Evolutionary conservation across 2,797 vertebrate species (phyloP), one percentile per base, ranked within the genome.

Genomic region (Poecilia picta): DNA sequence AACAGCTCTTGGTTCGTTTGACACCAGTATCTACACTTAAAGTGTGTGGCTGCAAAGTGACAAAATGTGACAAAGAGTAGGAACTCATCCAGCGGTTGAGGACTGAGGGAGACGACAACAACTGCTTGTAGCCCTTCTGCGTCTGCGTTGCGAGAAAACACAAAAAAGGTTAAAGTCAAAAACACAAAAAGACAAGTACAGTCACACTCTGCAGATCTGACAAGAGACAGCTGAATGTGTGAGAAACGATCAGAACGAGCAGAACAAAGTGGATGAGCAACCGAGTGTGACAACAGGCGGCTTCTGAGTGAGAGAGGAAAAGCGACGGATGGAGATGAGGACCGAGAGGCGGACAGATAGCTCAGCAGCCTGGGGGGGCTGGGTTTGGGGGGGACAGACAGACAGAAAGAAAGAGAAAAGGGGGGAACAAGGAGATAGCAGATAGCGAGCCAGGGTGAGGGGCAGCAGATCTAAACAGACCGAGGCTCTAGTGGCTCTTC

Each of bases 401-500:
- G 47, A 18, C 2, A 49, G 47, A 43, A 13, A 70, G 23, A 18
- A 66, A 75, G 80, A 83, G 73, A 51, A 51, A 51, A 51, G 49
- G 49, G 49, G 68, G 57, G 73, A 55, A 49, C 0, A 45, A 77
- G 87, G 82, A 90, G 91, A 93, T 83, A 89, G 87, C 82, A 91
- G 91, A 94, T 92, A 82, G 89, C 81, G 88, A 79, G 86, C 73
- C 55, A 87, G 91, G 91, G 91, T 93, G 92, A 89, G 92, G 87
- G 92, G 92, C 91, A 85, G 91, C 81, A 82, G 90, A 94, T 95
- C 94, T 93, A 84, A 95, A 93, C 90, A 81, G 93, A 93, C 90
- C 72, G 53, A 90, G 87, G 91, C 95, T 95, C 95, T 94, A 90
- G 94, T 93, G 95, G 91, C 89, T 92, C 91, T 93, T 90, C 87